Evolutionary conservation across 2,797 vertebrate species (phyloP).

Genomic region (Orestias chungarensis): DNA sequence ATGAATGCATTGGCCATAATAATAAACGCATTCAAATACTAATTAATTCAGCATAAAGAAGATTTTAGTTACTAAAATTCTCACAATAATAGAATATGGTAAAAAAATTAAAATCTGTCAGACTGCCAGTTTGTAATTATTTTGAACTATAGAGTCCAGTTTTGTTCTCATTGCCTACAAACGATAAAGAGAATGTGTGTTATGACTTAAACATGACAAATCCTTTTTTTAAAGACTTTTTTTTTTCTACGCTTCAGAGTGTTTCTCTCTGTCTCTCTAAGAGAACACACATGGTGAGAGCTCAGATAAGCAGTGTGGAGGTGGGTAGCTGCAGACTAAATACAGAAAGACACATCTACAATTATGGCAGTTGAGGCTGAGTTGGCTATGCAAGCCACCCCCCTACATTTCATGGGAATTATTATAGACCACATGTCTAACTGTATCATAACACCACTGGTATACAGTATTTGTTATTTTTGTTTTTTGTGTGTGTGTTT

Average conservation of each 20-base stretch:
- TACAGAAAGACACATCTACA: slow-evolving; percentile 55
- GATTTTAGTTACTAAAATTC: neutral
- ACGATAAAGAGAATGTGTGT: slow-evolving; percentile 40
- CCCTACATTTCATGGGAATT: slow-evolving; percentile 35
- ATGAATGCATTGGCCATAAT: no score
- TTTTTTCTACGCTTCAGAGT: slow-evolving; percentile 52
- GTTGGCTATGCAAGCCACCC: slow-evolving; percentile 31
- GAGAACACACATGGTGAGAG: slow-evolving; percentile 40
- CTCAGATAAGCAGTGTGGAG: slow-evolving; percentile 49
- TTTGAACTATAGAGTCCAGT: neutral
- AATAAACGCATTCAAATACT: no score
- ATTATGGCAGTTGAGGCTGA: slow-evolving; percentile 46
- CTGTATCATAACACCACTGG: slow-evolving; percentile 1
- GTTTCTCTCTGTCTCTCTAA: slow-evolving; percentile 17
- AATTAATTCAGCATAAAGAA: no score
- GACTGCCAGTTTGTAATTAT: neutral
- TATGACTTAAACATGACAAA: slow-evolving; percentile 52
- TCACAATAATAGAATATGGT: neutral
- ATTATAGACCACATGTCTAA: slow-evolving; percentile 33
- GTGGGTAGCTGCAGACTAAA: slow-evolving; percentile 60
- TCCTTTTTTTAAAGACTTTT: slow-evolving; percentile 42
- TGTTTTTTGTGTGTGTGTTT: no score
- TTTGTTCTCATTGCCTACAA: slow-evolving; percentile 16
- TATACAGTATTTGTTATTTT: no score
- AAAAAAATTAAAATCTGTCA: neutral